phyloP scores from a whole-genome alignment of 2,797 vertebrate genomes.

The Sus cebifrons region DNA sequence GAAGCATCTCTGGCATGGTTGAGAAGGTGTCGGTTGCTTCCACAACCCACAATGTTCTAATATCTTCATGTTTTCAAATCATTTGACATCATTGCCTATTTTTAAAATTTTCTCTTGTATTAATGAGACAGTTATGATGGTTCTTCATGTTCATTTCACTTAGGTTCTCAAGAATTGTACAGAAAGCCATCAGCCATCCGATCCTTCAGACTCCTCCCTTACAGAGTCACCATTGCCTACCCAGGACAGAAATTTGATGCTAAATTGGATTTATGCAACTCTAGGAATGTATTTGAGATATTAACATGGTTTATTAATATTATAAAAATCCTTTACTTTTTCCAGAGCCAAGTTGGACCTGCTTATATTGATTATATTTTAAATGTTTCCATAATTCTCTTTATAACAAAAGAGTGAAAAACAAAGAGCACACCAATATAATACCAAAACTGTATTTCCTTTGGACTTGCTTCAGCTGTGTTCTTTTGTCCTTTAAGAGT shows the following conservation, averaged over 20 bases:
- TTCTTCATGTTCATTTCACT: background rate
- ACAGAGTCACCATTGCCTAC: background rate
- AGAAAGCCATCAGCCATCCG: background rate
- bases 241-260: background rate
- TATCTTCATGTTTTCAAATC: constrained; percentile 23
- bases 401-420: background rate
- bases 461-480: background rate
- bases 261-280: constrained; percentile 43
- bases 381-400: constrained; percentile 45
- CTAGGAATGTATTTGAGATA: background rate
- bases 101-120: background rate
- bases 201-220: background rate
- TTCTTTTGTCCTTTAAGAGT: background rate
- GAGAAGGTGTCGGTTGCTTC: background rate
- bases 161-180: background rate
- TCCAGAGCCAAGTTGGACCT: background rate
- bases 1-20: background rate
- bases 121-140: background rate
- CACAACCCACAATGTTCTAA: background rate
- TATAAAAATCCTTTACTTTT: constrained; percentile 20
- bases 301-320: constrained; percentile 37
- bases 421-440: background rate
- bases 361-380: constrained; percentile 23
- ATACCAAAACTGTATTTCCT: constrained; percentile 4
- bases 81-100: background rate